Percentiles rank a stretch among this genome's conserved stretches.
These are phyloP conservation scores for Amphiprion percula DNA, from an alignment of 2,113 vertebrate species.

Conservation along the genomic window DNA sequence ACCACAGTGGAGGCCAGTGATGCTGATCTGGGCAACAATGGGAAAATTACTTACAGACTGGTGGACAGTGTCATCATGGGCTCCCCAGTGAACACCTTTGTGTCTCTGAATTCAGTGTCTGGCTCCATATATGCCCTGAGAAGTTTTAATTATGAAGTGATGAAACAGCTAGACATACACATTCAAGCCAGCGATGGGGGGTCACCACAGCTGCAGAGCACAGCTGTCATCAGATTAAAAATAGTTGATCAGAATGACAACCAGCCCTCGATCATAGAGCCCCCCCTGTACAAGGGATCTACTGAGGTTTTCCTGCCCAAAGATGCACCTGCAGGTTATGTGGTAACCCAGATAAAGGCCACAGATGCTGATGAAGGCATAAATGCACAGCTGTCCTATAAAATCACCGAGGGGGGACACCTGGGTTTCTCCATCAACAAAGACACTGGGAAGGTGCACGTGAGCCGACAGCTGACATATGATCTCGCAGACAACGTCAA, in stretches of 20 bases:
- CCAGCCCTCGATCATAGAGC: conserved; percentile 89
- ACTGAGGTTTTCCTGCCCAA: conserved; percentile 91
- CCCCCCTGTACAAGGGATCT: conserved; percentile 89
- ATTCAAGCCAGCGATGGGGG: conserved; percentile 93
- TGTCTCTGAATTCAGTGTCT: conserved; percentile 92
- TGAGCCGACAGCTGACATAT: conserved; percentile 88
- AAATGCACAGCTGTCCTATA: conserved; percentile 91
- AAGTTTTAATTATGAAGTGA: conserved; percentile 94
- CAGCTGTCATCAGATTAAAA: conserved; percentile 89
- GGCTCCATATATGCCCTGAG: conserved; percentile 94
- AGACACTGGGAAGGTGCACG: conserved; percentile 90
- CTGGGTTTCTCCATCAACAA: conserved; percentile 90
- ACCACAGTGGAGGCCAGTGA: conserved; percentile 89
- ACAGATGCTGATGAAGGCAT: conserved; percentile 91
- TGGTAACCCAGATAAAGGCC: conserved; percentile 92
- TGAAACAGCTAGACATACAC: conserved; percentile 90
- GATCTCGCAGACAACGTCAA: conserved; percentile 88
- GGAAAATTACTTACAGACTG: conserved; percentile 90
- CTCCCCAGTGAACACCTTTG: conserved; percentile 90
- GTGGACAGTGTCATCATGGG: conserved; percentile 88
- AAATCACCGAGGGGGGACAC: conserved; percentile 87
- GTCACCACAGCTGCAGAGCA: conserved; percentile 92
- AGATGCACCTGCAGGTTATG: conserved; percentile 88
- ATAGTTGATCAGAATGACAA: conserved; percentile 97
- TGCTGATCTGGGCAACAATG: conserved; percentile 90